A percentile compares a stretch with the other conserved stretches of the same genome.
phyloP scores from a whole-genome alignment of 2,888 invertebrate species.

The Pterostichus madidus region DNA sequence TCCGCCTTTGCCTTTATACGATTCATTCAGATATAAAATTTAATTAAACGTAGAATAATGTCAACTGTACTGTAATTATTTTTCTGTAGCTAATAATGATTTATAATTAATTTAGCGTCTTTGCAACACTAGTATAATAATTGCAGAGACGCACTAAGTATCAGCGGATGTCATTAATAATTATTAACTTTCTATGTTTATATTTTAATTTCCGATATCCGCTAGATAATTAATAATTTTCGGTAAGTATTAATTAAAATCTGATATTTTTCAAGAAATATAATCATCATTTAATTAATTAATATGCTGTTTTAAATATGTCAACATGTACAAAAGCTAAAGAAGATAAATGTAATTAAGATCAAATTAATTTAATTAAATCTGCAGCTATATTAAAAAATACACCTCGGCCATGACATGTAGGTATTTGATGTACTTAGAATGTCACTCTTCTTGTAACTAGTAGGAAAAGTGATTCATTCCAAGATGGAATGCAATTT shows the following conservation, averaged over 20 bases:
- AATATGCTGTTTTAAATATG: background rate
- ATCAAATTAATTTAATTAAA: conserved; percentile 31
- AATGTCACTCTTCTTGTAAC: too few relatives aligned
- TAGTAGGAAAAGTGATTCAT: too few relatives aligned
- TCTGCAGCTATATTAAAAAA: too few relatives aligned
- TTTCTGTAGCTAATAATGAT: background rate
- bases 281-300: conserved; percentile 27
- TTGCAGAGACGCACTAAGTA: conserved; percentile 10
- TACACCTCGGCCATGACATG: too few relatives aligned
- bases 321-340: background rate
- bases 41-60: too few relatives aligned
- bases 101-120: conserved; percentile 21
- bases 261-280: conserved; percentile 28
- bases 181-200: conserved; percentile 49
- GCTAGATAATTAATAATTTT: conserved; percentile 53
- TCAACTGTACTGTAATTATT: too few relatives aligned
- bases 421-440: too few relatives aligned
- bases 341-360: conserved; percentile 14
- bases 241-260: conserved; percentile 57
- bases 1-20: too few relatives aligned
- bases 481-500: too few relatives aligned
- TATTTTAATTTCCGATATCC: conserved; percentile 62
- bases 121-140: conserved; percentile 3
- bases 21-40: too few relatives aligned
- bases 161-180: conserved; percentile 62